phyloP scores from a whole-genome alignment of 2,888 invertebrate species.

The Chloroclysta siterata region DNA sequence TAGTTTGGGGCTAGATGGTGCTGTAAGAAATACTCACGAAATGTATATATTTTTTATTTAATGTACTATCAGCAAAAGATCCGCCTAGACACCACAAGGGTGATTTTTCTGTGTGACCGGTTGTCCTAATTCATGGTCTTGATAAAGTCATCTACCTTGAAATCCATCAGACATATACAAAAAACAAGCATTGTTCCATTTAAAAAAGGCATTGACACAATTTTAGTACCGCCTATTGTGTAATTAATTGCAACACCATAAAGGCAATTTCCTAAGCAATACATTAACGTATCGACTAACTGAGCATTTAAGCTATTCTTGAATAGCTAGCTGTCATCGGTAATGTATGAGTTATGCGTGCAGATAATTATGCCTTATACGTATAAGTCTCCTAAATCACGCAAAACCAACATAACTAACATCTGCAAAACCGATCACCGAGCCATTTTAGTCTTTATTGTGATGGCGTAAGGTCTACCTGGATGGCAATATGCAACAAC shows the following conservation, averaged over 20 bases:
- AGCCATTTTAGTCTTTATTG: conserved; percentile 14
- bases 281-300: conserved; percentile 10
- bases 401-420: conserved; percentile 10
- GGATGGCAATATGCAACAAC: conserved; percentile 4
- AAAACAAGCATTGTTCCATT: no score
- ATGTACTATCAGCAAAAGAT: no score
- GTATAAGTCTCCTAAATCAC: conserved; percentile 40
- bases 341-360: conserved; percentile 33
- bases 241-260: background rate
- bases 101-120: no score
- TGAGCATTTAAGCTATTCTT: conserved; percentile 19
- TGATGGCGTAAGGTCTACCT: background rate
- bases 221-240: background rate
- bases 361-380: conserved; percentile 35
- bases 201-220: background rate
- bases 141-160: no score
- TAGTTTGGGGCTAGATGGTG: no score
- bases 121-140: no score
- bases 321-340: conserved; percentile 31
- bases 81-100: no score
- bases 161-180: no score
- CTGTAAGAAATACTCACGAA: no score
- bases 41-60: no score
- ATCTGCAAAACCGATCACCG: background rate
- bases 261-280: conserved; percentile 17